Base-by-base conservation (phyloP, 2,888 invertebrate species). In the Nasonia oneida region DNA sequence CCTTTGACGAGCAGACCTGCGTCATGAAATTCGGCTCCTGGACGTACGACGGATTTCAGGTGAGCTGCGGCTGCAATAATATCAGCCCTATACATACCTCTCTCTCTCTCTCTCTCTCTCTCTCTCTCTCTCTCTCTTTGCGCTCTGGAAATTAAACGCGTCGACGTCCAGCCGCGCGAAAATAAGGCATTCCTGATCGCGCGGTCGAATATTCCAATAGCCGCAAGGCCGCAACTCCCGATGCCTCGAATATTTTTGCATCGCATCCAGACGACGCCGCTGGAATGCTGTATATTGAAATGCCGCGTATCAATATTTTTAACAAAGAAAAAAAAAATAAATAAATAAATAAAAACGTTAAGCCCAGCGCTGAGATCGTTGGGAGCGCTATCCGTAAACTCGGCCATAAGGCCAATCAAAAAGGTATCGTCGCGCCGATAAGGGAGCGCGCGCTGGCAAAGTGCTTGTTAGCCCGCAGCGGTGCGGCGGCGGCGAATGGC, bases 11-110 rank as follows among this genome's bases (percentile, higher is more conserved):
- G 93, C 97, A 97, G 93, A 97, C 97, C 86, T 97, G 97, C 94
- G 96, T 97, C 91, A 97, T 97, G 97, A 97, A 97, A 94, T 97
- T 97, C 91, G 97, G 97, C 89, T 96, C 96, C 47, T 97, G 97
- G 97, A 97, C 97, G 50, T 97, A 97, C 93, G 97, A 97, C 93
- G 97, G 97, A 87, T 96, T 96, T 93, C 96, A 96, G 96, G 96
- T 96, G 79, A 18, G 33, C 37, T 4, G 29, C 29, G 29, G 29
- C 37, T 37, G 61, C 23, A 61, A 37, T 61, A 61, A 29, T 23
- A 18, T 15, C 37, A 23, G 23, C 23, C 23, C 23, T 23, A 50
- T 75, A 29, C 33, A 4, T 5, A 3, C 47, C 0, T 47, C 1
- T 53, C 53, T 37, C 37, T 37, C 37, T 37, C 23, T 23, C 23